phyloP scores from a whole-genome alignment of 2,113 vertebrate species.

The Mastomys natalensis region DNA sequence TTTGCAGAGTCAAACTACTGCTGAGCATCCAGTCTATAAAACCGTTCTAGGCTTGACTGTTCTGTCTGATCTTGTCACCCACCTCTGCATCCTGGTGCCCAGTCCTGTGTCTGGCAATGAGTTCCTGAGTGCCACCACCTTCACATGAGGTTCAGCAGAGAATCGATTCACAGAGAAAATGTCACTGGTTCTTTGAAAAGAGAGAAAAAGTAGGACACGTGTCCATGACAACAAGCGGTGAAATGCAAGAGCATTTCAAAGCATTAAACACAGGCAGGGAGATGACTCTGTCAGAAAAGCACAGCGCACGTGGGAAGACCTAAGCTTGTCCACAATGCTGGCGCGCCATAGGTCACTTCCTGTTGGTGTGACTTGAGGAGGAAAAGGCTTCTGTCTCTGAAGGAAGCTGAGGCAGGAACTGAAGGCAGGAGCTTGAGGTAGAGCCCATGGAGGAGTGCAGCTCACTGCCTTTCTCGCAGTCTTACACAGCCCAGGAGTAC shows the following conservation, averaged over 20 bases:
- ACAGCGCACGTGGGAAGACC: too few relatives aligned
- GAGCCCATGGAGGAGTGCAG: background rate
- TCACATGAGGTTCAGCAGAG: background rate
- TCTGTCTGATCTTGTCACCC: background rate
- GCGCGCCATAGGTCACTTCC: background rate
- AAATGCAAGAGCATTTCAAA: background rate
- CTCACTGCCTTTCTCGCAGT: background rate
- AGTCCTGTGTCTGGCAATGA: background rate
- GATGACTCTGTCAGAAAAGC: background rate
- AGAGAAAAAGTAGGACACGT: background rate
- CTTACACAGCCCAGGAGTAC: background rate
- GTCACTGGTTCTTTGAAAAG: background rate
- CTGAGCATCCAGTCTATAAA: background rate
- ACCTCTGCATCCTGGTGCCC: background rate
- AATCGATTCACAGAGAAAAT: background rate
- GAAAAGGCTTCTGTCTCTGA: background rate
- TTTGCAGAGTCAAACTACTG: background rate
- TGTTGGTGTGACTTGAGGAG: background rate
- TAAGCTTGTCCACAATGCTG: too few relatives aligned
- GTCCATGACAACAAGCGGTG: background rate
- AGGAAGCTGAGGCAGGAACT: background rate
- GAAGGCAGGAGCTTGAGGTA: background rate
- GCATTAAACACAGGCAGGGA: background rate
- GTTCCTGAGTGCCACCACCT: rapidly evolving
- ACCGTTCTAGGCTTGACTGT: too few relatives aligned